Conservation (phyloP, 2,888 invertebrate genomes). For the Chalcis sispes region DNA sequence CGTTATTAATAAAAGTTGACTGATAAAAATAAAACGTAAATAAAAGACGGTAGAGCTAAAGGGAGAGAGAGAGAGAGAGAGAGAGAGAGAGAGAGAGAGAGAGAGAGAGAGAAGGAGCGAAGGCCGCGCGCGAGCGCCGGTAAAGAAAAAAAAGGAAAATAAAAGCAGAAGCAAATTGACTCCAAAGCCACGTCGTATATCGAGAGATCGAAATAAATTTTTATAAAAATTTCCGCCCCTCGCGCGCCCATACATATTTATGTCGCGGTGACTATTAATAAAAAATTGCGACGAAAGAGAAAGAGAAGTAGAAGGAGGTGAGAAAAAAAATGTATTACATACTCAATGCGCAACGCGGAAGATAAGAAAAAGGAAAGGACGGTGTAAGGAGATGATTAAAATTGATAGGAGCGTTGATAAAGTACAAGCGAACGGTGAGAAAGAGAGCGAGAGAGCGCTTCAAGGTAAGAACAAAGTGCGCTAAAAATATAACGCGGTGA, state of each 20-base stretch:
- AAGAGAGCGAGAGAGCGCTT: background rate
- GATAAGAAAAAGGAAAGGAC: background rate
- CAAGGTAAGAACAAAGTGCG: slow-evolving; percentile 51
- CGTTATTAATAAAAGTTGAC: slow-evolving; percentile 40
- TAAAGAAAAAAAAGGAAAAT: background rate
- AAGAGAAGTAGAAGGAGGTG: background rate
- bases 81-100: no score
- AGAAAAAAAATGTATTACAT: background rate
- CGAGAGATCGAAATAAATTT: no score
- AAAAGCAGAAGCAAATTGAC: no score
- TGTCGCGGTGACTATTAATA: background rate
- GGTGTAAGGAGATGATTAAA: slow-evolving; percentile 15
- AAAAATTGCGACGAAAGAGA: background rate
- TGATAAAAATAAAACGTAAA: slow-evolving; percentile 59
- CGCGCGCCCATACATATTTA: background rate
- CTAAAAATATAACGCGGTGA: slow-evolving; percentile 67
- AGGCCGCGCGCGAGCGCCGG: background rate
- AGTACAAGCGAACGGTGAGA: background rate
- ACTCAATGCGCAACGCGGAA: no score
- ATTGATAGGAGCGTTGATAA: background rate
- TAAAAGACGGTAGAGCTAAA: no score
- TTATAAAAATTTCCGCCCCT: no score
- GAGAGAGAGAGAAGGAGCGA: no score
- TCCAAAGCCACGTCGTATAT: no score
- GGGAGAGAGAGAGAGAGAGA: no score